Evolutionary conservation across 2,797 vertebrate species (phyloP), one percentile per base, ranked within the genome.

Genomic region (Bovichtus variegatus): DNA sequence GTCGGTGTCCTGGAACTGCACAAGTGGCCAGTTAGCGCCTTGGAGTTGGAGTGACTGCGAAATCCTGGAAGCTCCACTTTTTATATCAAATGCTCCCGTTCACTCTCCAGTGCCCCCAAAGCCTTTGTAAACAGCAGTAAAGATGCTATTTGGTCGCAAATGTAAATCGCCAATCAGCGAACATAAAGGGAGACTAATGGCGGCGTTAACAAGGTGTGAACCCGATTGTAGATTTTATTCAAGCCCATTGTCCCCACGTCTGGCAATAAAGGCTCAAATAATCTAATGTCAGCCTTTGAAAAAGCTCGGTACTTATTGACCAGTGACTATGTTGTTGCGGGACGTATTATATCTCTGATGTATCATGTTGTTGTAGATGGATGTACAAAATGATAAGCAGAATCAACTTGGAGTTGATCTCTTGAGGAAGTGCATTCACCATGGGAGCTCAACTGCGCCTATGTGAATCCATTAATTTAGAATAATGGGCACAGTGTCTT

Each of bases 131-230:
- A 90, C 92, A 95, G 94, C 86, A 90, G 90, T 95, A 87, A 95
- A 96, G 87, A 90, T 95, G 92, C 90, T 95, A 80, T 89, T 93
- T 94, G 93, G 93, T 78, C 90, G 93, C 94, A 91, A 96, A 95
- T 95, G 96, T 95, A 95, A 96, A 96, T 93, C 94, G 94, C 93
- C 95, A 81, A 96, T 96, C 95, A 96, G 93, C 89, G 89, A 94
- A 91, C 94, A 92, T 93, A 95, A 96, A 96, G 94, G 94, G 89
- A 81, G 93, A 90, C 88, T 96, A 96, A 97, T 96, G 93, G 95
- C 89, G 85, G 11, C 76, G 95, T 94, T 96, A 97, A 96, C 95
- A 94, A 97, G 96, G 96, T 97, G 97, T 82, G 86, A 97, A 95
- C 88, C 74, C 83, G 81, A 89, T 78, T 86, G 89, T 63, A 81